These are phyloP conservation scores for Dorcus parallelipipedus DNA, from an alignment of 2,888 invertebrate genomes.

Conservation along the genomic window DNA sequence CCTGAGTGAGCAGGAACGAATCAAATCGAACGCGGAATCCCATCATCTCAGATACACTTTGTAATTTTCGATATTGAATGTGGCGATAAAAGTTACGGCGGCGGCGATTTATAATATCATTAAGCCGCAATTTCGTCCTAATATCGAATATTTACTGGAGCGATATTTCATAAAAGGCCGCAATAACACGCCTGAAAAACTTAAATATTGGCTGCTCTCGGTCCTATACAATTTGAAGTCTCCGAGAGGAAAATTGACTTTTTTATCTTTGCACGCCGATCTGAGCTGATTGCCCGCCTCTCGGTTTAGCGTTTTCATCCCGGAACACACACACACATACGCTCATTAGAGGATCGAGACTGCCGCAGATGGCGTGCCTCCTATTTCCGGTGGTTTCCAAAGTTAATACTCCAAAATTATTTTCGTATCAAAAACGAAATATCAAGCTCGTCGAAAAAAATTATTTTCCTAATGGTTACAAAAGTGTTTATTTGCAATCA, in stretches of 20 bases:
- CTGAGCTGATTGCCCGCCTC: not conserved
- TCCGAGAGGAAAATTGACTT: constrained; percentile 2
- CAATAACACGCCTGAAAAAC: constrained; percentile 35
- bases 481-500: too few relatives aligned
- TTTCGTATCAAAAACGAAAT: too few relatives aligned
- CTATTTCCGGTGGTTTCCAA: too few relatives aligned
- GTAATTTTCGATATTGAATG: not conserved
- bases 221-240: constrained; percentile 19
- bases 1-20: too few relatives aligned
- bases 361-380: not conserved
- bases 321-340: not conserved
- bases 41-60: not conserved
- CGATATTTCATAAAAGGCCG: constrained; percentile 26
- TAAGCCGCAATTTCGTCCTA: constrained; percentile 18
- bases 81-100: not conserved
- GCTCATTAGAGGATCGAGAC: not conserved
- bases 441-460: too few relatives aligned
- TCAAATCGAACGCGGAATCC: not conserved
- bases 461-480: too few relatives aligned
- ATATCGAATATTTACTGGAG: constrained; percentile 21
- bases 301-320: not conserved
- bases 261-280: not conserved
- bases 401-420: too few relatives aligned
- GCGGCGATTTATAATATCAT: not conserved
- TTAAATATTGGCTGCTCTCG: constrained; percentile 30